phyloP scores from a whole-genome alignment of 2,888 invertebrate genomes.

The Chymomyza amoena region DNA sequence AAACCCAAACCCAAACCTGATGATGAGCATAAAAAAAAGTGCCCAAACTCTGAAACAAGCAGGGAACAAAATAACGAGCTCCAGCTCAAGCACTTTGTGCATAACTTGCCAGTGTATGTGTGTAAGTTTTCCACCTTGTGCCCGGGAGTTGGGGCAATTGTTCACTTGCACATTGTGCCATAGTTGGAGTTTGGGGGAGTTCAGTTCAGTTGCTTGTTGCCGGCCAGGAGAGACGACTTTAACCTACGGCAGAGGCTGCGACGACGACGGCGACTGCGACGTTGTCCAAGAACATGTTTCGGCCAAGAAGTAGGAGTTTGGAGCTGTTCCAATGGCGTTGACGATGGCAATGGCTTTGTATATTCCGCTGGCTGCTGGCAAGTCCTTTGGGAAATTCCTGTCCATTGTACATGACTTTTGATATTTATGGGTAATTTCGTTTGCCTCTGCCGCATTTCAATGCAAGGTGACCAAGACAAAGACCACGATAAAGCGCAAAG shows the following conservation, averaged over 20 bases:
- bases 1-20: constrained; percentile 18
- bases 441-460: constrained; percentile 71
- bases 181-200: not conserved
- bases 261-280: not conserved
- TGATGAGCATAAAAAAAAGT: constrained; percentile 12
- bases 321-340: not conserved
- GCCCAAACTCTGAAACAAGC: constrained; percentile 4
- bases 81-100: constrained; percentile 62
- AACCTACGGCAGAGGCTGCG: not conserved
- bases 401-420: constrained; percentile 74
- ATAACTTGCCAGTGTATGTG: constrained; percentile 51
- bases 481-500: not conserved
- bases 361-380: constrained; percentile 19
- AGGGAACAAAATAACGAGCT: constrained; percentile 68
- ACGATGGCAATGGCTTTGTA: constrained; percentile 16
- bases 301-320: not conserved
- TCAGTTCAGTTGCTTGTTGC: constrained; percentile 50
- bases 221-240: constrained; percentile 14
- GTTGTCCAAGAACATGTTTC: constrained; percentile 7
- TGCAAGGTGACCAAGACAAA: constrained; percentile 38
- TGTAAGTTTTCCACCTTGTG: not conserved
- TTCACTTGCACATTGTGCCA: constrained; percentile 17
- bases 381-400: constrained; percentile 70
- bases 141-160: not conserved
- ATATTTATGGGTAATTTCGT: constrained; percentile 73